Conservation (phyloP, 2,888 invertebrate species). For the Ditylenchus weischeri region DNA sequence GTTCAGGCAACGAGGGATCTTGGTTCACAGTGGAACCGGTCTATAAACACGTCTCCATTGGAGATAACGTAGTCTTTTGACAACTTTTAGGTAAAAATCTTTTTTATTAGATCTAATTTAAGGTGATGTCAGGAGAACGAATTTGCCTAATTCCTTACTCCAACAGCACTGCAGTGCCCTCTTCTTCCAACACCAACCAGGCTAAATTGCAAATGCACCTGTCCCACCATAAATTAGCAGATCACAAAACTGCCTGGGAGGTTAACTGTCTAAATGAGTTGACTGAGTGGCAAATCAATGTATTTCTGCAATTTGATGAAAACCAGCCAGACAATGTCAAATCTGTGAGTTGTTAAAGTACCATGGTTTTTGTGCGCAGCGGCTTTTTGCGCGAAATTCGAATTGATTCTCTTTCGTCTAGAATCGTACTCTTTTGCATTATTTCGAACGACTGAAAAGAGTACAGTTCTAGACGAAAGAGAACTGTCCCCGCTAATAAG, state of each 20-base stretch:
- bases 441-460: too few relatives aligned
- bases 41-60: constrained; percentile 85
- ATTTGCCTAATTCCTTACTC: constrained; percentile 93
- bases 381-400: too few relatives aligned
- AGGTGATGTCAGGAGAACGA: constrained; percentile 87
- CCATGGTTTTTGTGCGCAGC: too few relatives aligned
- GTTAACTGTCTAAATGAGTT: constrained; percentile 58
- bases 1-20: constrained; percentile 96
- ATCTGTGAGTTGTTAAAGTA: constrained; percentile 70
- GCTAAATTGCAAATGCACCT: constrained; percentile 51
- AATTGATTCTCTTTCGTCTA: too few relatives aligned
- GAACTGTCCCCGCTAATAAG: too few relatives aligned
- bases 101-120: not conserved
- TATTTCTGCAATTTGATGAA: constrained; percentile 93
- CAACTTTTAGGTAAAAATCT: not conserved
- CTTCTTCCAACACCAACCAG: constrained; percentile 51
- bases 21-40: constrained; percentile 99
- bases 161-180: constrained; percentile 66
- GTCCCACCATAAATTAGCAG: constrained; percentile 41
- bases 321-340: constrained; percentile 96
- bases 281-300: constrained; percentile 82
- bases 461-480: too few relatives aligned
- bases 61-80: constrained; percentile 76
- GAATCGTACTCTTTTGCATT: too few relatives aligned
- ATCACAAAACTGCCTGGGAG: constrained; percentile 49